phyloP scores from a whole-genome alignment of 2,797 vertebrate species.

The Steatocranus sp. region DNA sequence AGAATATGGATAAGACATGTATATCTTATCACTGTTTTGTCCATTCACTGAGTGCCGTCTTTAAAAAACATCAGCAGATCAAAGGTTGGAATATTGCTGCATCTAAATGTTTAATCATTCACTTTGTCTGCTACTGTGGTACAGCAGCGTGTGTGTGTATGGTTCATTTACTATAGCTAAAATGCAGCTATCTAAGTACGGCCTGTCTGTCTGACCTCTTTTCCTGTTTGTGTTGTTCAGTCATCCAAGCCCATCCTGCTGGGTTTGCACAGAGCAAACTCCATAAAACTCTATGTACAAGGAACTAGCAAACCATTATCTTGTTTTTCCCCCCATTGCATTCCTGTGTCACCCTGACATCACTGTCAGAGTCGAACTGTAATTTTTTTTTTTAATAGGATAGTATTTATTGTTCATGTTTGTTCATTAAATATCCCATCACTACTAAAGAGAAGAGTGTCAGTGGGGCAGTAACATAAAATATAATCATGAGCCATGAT shows the following conservation, averaged over 20 bases:
- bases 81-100: background rate
- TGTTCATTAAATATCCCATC: background rate
- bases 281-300: background rate
- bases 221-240: background rate
- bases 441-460: background rate
- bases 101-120: background rate
- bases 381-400: background rate
- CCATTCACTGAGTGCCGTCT: background rate
- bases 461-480: background rate
- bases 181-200: background rate
- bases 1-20: background rate
- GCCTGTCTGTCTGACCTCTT: background rate
- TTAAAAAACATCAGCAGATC: background rate
- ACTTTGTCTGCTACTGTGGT: background rate
- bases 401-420: background rate
- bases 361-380: background rate
- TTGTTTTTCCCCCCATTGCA: background rate
- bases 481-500: background rate
- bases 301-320: background rate
- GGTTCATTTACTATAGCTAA: background rate
- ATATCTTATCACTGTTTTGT: background rate
- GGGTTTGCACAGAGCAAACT: conserved; percentile 32
- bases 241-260: background rate
- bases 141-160: background rate
- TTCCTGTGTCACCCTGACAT: background rate